A percentile compares a stretch with the other conserved stretches of the same genome.
These are phyloP conservation scores for Phenganax stokvisi DNA, from an alignment of 92 coral and sea anemone genomes.

Conservation along the genomic window DNA sequence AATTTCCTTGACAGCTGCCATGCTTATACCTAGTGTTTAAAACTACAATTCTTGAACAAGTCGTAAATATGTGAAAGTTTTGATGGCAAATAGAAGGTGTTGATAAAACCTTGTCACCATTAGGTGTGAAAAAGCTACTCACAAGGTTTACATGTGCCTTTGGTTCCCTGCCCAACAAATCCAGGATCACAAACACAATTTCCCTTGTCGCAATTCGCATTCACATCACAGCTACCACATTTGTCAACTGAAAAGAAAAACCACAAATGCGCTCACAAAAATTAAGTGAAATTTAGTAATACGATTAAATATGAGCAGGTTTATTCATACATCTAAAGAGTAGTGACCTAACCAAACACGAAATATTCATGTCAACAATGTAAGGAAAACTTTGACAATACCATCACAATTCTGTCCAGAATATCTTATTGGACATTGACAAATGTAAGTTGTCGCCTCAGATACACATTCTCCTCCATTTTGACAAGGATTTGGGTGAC, in stretches of 20 bases:
- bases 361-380: neutral
- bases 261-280: neutral
- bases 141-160: slow-evolving; percentile 48
- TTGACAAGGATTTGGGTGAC: slow-evolving; percentile 86
- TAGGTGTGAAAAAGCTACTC: neutral
- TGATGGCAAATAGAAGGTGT: no score
- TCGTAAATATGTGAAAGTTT: no score
- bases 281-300: no score
- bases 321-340: no score
- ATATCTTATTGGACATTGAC: slow-evolving; percentile 82
- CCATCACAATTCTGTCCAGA: slow-evolving; percentile 84
- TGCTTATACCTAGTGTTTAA: no score
- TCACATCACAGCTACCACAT: slow-evolving; percentile 78
- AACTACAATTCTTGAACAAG: no score
- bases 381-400: slow-evolving; percentile 25
- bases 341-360: no score
- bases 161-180: slow-evolving; percentile 62
- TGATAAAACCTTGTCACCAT: neutral
- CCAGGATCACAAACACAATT: slow-evolving; percentile 78
- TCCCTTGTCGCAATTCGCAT: slow-evolving; percentile 85
- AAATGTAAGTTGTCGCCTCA: slow-evolving; percentile 63
- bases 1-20: no score
- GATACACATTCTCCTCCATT: slow-evolving; percentile 77
- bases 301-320: no score
- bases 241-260: slow-evolving; percentile 63